Evolutionary conservation across 2,888 invertebrate genomes (phyloP), one percentile per base, ranked within the genome.

Genomic region (Acanthosepion lycidas): DNA sequence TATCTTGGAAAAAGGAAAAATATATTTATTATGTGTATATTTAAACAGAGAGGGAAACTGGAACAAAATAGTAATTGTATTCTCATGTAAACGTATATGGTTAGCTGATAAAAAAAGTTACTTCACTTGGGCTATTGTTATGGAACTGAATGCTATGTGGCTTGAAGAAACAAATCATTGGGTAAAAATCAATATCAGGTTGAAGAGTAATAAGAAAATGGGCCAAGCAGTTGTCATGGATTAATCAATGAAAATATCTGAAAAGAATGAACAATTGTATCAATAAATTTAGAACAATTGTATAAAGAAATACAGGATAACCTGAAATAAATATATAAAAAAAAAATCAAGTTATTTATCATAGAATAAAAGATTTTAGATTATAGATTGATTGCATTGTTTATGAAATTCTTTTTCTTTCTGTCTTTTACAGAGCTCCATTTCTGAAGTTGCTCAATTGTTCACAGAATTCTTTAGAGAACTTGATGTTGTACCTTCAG

Each of bases 401-500:
- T 51, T 28, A 48, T 94, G 4, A 59, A 59, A 59, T 59, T 20
- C 23, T 59, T 59, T 23, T 23, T 93, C 91, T 94, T n/a, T 42
- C 3, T 94, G 4, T 94, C 94, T 95, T 95, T 96, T 97, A 96
- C 98, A 98, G 98, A 98, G 98, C 97, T 98, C 98, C 23, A 98
- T 99, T 97, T 98, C 98, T 51, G 99, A 99, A 97, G 98, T 99
- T 95, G 99, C 99, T 12, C 98, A 98, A 95, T 97, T 99, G 93
- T 97, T 99, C 95, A 98, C 98, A 95, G 99, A 99, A 97, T 99
- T 99, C 97, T 99, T 99, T 97, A 98, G 98, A 59, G 99, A 99
- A 97, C 97, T 99, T 95, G 99, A 99, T 97, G 98, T 99, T 59
- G 99, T 97, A 48, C 99, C 99, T 5, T 98, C 98, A 92, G 99